These are phyloP conservation scores for Centropristis striata DNA, from an alignment of 2,113 vertebrate species.

Conservation along the genomic window DNA sequence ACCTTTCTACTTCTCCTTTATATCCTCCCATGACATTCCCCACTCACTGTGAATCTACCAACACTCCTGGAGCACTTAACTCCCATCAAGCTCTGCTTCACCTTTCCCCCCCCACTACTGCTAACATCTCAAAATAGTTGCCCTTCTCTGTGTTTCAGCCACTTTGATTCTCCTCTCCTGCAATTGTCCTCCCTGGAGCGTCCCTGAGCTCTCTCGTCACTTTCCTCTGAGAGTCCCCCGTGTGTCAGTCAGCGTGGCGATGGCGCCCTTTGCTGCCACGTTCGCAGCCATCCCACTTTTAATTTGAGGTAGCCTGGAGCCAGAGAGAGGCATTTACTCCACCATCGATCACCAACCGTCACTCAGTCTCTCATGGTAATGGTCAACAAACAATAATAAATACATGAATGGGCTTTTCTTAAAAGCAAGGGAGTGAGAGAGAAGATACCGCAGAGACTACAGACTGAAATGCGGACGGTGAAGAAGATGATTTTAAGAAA, in stretches of 20 bases:
- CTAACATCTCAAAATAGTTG: slow-evolving; percentile 32
- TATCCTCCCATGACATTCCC: slow-evolving; percentile 16
- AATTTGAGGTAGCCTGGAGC: slow-evolving; percentile 45
- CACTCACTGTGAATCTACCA: slow-evolving; percentile 11
- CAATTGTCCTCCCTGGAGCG: neutral
- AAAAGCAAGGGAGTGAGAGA: neutral
- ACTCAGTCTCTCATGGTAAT: slow-evolving; percentile 25
- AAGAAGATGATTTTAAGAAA: neutral
- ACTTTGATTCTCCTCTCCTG: neutral
- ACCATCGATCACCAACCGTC: slow-evolving; percentile 30
- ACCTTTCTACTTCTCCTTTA: slow-evolving; percentile 13
- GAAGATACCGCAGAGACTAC: neutral
- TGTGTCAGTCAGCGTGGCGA: neutral
- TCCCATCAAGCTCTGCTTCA: slow-evolving; percentile 32
- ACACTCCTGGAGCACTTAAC: slow-evolving; percentile 34
- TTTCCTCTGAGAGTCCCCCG: slow-evolving; percentile 13
- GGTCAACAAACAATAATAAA: slow-evolving; percentile 30
- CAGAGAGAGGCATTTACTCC: slow-evolving; percentile 35
- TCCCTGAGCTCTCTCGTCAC: neutral
- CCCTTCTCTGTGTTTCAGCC: neutral
- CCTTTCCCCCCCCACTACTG: slow-evolving; percentile 13
- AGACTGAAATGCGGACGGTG: neutral
- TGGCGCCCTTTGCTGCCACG: neutral
- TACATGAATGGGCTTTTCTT: slow-evolving; percentile 24
- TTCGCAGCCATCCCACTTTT: neutral